Conservation (phyloP, 1,140 invertebrate genomes). For the Saccostrea cuccullata region DNA sequence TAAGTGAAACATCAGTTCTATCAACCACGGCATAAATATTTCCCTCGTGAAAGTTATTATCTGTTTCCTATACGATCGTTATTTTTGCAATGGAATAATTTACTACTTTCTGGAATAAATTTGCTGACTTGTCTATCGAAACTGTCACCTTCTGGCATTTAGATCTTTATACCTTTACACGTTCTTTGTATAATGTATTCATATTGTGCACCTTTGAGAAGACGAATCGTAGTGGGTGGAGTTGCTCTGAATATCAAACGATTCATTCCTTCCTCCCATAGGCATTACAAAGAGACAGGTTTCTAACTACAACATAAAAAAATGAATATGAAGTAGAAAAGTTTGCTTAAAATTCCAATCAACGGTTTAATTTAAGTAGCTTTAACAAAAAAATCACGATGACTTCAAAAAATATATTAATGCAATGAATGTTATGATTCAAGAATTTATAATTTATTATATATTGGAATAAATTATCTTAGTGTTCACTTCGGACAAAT, state of each 20-base stretch:
- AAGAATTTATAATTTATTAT: too few species aligned
- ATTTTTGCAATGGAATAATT: neutral
- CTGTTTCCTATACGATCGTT: neutral
- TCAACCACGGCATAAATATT: neutral
- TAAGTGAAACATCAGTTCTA: neutral
- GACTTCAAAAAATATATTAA: too few species aligned
- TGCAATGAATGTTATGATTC: too few species aligned
- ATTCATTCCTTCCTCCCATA: neutral
- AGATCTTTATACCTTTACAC: neutral
- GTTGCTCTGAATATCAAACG: too few species aligned
- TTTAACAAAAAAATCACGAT: too few species aligned
- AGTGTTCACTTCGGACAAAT: too few species aligned
- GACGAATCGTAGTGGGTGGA: neutral
- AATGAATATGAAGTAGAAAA: too few species aligned
- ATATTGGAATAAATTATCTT: too few species aligned
- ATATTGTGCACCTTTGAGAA: neutral
- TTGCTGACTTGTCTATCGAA: slow-evolving; percentile 15
- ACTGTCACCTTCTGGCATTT: neutral
- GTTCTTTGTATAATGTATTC: neutral
- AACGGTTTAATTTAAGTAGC: too few species aligned
- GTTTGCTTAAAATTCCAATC: too few species aligned
- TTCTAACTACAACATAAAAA: neutral
- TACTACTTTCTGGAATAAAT: neutral
- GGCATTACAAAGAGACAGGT: neutral
- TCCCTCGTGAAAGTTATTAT: neutral